Evolutionary conservation across 2,888 invertebrate genomes (phyloP), one percentile per base, ranked within the genome.

Genomic region (Pseudanteris insignis): DNA sequence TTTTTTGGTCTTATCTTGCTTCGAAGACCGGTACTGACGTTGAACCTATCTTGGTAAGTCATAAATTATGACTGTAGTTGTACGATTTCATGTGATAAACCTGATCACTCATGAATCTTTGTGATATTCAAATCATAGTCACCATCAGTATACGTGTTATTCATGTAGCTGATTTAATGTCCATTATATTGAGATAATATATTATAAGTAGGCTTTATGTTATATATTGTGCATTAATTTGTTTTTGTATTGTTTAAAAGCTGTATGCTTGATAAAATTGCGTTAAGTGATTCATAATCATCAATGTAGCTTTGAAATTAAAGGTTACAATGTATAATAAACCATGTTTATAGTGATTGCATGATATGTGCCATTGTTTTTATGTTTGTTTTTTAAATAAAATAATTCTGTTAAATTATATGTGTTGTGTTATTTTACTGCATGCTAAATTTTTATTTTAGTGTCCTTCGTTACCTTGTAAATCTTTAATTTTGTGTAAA

Each of bases 31-130:
- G 75, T 70, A 67, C 73, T 67, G 83, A 91, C 87, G 91, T 92
- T 86, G 94, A 94, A 86, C 94, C 94, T 81, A 94, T 94, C 83
- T 92, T 94, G 90, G 94, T 94, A 91, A 94, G 94, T 92, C 85
- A 80, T 77, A 74, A n/a, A n/a, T 70, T 33, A 57, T 13, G 43
- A 58, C 21, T 40, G 50, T 59, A 55, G 59, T 40, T 63, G 26
- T 48, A 41, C 28, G 13, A n/a, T 32, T 13, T 46, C 50, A 34
- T 57, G 44, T 34, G 32, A 43, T 48, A 30, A 44, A 11, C 18
- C 18, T 40, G 13, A 53, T 60, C 53, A 59, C 26, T 33, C 50
- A 32, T 29, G 28, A 54, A 54, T 37, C 30, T 55, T 57, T 41
- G 41, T 50, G 26, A 29, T 25, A 30, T 26, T 51, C 43, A 43